These are phyloP conservation scores for Camponotus vicinus DNA, from an alignment of 1,140 invertebrate species.

Conservation along the genomic window DNA sequence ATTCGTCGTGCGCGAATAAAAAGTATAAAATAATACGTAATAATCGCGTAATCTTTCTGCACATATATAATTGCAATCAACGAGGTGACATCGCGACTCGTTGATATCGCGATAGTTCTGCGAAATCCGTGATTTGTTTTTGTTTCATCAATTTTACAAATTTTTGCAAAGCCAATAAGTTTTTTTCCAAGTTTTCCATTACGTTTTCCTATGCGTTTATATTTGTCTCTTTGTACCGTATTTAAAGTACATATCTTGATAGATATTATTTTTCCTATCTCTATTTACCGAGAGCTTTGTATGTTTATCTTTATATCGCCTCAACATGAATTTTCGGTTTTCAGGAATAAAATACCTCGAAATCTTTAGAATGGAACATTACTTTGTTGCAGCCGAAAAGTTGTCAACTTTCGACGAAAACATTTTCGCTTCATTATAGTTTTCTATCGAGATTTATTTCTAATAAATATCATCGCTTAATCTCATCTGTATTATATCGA, in stretches of 20 bases:
- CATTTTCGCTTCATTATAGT: neutral
- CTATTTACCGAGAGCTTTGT: neutral
- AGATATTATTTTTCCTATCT: neutral
- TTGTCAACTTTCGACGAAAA: neutral
- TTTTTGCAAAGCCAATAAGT: neutral
- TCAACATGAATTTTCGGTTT: neutral
- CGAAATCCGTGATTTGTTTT: neutral
- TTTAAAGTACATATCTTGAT: neutral
- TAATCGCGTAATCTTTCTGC: neutral
- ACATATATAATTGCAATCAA: neutral
- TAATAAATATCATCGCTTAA: conserved; percentile 46
- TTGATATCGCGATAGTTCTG: conserved; percentile 18
- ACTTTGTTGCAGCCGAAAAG: neutral
- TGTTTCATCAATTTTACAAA: neutral
- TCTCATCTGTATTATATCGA: neutral
- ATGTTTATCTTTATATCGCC: neutral
- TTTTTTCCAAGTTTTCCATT: too few species aligned
- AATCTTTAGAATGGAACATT: neutral
- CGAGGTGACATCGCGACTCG: neutral
- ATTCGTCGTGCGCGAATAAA: neutral
- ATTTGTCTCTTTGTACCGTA: too few species aligned
- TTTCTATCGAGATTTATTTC: conserved; percentile 14
- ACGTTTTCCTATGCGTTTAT: too few species aligned
- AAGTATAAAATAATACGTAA: neutral
- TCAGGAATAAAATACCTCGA: too few species aligned